These are phyloP conservation scores for Scaptodrosophila lebanonensis DNA, from an alignment of 1,140 invertebrate genomes.

Conservation along the genomic window DNA sequence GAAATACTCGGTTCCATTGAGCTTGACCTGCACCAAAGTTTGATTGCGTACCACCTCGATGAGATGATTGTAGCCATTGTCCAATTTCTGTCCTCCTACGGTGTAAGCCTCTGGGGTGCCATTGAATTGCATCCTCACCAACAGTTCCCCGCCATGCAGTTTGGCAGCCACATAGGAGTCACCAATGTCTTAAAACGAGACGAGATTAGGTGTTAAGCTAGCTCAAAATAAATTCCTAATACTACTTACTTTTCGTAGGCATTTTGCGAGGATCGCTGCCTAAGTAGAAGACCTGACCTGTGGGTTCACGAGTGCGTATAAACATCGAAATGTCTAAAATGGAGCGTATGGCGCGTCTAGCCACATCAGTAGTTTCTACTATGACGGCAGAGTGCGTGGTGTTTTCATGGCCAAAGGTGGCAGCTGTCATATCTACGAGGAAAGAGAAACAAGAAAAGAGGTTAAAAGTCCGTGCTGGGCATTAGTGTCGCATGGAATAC, in stretches of 20 bases:
- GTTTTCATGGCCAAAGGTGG: constrained; percentile 93
- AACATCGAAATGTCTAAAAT: constrained; percentile 95
- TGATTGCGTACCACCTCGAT: constrained; percentile 89
- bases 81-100: constrained; percentile 87
- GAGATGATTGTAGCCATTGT: constrained; percentile 91
- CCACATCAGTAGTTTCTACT: constrained; percentile 83
- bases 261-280: constrained; percentile 82
- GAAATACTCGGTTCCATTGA: constrained; percentile 92
- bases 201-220: background rate
- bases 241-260: constrained; percentile 54
- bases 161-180: constrained; percentile 85
- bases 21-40: constrained; percentile 87
- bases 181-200: constrained; percentile 75
- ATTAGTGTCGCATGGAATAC: constrained; percentile 35
- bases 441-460: constrained; percentile 22
- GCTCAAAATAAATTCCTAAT: background rate
- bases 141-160: constrained; percentile 85
- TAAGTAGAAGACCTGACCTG: constrained; percentile 92
- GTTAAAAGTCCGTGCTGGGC: background rate
- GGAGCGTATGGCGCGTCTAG: constrained; percentile 83
- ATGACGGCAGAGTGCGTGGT: constrained; percentile 85
- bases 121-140: constrained; percentile 88
- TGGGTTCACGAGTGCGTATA: constrained; percentile 88
- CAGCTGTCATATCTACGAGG: constrained; percentile 92
- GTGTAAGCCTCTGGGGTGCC: constrained; percentile 88